These are phyloP conservation scores for Apis laboriosa DNA, from an alignment of 1,140 invertebrate species.

Conservation along the genomic window DNA sequence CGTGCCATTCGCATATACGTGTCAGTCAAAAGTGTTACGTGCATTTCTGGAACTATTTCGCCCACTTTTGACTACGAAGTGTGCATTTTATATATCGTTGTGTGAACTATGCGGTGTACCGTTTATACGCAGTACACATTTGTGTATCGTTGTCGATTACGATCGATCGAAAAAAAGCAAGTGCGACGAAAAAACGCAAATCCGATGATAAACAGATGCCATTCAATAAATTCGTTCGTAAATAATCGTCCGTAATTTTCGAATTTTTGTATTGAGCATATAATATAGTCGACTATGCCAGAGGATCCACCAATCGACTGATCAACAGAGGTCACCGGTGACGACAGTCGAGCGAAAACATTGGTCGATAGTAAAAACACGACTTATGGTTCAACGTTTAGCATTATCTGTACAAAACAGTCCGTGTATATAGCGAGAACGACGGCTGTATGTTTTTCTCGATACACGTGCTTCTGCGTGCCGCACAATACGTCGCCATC, in stretches of 20 bases:
- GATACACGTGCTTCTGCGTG: slow-evolving; percentile 37
- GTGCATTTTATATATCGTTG: background rate
- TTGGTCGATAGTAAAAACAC: slow-evolving; percentile 19
- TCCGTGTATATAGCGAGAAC: slow-evolving; percentile 4
- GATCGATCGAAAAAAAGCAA: background rate
- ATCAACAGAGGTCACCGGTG: slow-evolving; percentile 8
- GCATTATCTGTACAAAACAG: slow-evolving; percentile 16
- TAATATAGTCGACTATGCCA: background rate
- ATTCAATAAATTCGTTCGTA: background rate
- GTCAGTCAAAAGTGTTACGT: background rate
- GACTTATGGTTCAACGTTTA: slow-evolving; percentile 40
- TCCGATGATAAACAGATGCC: background rate
- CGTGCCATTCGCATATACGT: background rate
- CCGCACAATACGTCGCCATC: background rate
- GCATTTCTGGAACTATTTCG: background rate
- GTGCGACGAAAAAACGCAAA: background rate
- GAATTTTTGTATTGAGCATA: background rate
- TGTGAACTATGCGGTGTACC: background rate
- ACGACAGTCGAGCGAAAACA: slow-evolving; percentile 4
- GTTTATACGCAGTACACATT: background rate
- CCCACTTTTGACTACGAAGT: background rate
- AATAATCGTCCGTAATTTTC: background rate
- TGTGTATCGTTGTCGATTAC: background rate
- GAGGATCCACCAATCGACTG: background rate
- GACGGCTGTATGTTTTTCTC: slow-evolving; percentile 27